Evolutionary conservation across 1,140 invertebrate genomes (phyloP).

Genomic region (Oncopodura yosiiana): DNA sequence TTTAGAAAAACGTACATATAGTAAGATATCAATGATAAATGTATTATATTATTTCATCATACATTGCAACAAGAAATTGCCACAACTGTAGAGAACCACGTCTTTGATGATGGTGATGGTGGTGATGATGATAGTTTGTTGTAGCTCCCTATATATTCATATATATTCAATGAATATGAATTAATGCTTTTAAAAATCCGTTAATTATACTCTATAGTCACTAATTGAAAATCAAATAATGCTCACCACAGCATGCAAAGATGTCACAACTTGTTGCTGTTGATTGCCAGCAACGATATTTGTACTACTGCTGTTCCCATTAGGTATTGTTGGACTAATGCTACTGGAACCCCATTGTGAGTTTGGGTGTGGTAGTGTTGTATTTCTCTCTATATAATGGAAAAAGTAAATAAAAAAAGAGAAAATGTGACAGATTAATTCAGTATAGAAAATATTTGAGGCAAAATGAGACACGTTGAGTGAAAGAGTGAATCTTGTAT

Average conservation of each 20-base stretch:
- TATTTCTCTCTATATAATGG: neutral
- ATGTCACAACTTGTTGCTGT: slow-evolving; percentile 13
- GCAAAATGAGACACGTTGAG: no score
- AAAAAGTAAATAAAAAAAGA: neutral
- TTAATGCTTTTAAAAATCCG: neutral
- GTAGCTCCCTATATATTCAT: neutral
- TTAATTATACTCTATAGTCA: neutral
- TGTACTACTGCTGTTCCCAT: slow-evolving; percentile 2
- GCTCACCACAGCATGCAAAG: slow-evolving; percentile 13
- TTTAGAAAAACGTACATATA: no score
- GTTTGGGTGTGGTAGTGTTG: slow-evolving; percentile 13
- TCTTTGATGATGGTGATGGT: slow-evolving; percentile 36
- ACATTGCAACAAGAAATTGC: slow-evolving; percentile 88
- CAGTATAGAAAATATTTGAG: neutral
- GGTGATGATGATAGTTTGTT: neutral
- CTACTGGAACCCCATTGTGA: slow-evolving; percentile 13
- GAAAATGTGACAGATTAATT: neutral
- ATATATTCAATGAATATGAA: neutral
- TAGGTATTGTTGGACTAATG: neutral
- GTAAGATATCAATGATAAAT: no score
- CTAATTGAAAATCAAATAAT: neutral
- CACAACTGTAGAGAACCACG: slow-evolving; percentile 81
- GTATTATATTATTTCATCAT: no score
- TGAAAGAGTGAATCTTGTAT: no score
- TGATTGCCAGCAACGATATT: slow-evolving; percentile 5